Conservation (phyloP, 1,140 invertebrate genomes). For the Zaprionus lachaisei region DNA sequence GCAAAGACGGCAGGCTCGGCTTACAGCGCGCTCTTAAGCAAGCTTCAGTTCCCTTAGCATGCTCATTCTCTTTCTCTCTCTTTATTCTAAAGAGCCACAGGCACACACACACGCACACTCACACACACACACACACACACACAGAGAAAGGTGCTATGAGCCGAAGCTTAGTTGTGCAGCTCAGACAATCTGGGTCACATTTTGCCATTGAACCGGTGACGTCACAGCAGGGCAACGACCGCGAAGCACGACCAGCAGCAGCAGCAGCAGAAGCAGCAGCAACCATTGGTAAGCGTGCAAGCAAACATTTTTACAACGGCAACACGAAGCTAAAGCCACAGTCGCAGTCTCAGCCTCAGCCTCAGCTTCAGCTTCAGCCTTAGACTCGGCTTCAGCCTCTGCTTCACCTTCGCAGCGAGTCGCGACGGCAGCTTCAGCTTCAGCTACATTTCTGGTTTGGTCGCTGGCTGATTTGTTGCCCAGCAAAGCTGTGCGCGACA, state of each 20-base stretch:
- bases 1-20: constrained; percentile 47
- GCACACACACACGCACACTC: constrained; percentile 7
- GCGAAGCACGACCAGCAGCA: constrained; percentile 76
- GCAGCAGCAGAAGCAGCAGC: constrained; percentile 48
- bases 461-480: constrained; percentile 78
- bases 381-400: constrained; percentile 25
- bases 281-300: constrained; percentile 77
- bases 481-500: constrained; percentile 56
- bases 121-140: constrained; percentile 20
- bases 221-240: constrained; percentile 84
- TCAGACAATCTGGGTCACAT: constrained; percentile 85
- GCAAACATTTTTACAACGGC: constrained; percentile 82
- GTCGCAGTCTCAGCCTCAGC: constrained; percentile 34
- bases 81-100: constrained; percentile 70
- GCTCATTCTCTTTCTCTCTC: constrained; percentile 36
- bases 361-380: constrained; percentile 29
- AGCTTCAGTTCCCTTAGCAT: neutral
- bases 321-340: constrained; percentile 60
- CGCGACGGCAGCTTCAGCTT: constrained; percentile 31
- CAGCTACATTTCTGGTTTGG: constrained; percentile 75
- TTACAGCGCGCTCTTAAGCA: constrained; percentile 36
- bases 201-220: constrained; percentile 85
- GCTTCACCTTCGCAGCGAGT: constrained; percentile 23
- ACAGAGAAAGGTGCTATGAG: constrained; percentile 33
- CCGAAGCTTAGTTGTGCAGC: constrained; percentile 79